phyloP scores from a whole-genome alignment of 2,113 vertebrate genomes.

The Rattus norvegicus region DNA sequence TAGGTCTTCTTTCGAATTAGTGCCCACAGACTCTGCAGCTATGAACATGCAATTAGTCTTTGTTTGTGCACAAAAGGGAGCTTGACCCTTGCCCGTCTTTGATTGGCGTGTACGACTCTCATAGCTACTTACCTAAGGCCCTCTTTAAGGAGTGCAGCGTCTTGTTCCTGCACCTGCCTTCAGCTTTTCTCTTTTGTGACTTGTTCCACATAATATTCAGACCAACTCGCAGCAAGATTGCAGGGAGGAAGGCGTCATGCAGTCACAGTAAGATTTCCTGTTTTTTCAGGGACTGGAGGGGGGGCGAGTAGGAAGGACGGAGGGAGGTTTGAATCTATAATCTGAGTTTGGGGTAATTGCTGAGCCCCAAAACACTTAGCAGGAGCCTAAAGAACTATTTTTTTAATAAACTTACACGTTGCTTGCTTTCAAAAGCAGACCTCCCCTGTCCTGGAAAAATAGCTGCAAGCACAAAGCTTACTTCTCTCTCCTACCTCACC shows the following conservation, averaged over 20 bases:
- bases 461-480: conserved; percentile 71
- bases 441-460: conserved; percentile 76
- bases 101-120: conserved; percentile 80
- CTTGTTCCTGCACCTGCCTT: conserved; percentile 81
- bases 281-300: conserved; percentile 60
- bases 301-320: conserved; percentile 11
- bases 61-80: conserved; percentile 80
- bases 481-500: conserved; percentile 71
- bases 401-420: conserved; percentile 77
- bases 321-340: conserved; percentile 67
- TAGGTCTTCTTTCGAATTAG: conserved; percentile 80
- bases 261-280: conserved; percentile 74
- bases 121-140: conserved; percentile 82
- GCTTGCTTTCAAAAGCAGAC: conserved; percentile 80
- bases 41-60: conserved; percentile 84
- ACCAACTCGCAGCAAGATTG: conserved; percentile 67
- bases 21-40: conserved; percentile 80
- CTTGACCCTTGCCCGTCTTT: conserved; percentile 81
- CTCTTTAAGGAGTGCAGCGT: conserved; percentile 67
- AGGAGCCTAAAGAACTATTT: conserved; percentile 74
- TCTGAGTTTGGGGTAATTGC: conserved; percentile 78
- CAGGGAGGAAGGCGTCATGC: conserved; percentile 60
- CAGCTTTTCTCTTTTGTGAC: conserved; percentile 79
- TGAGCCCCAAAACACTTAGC: conserved; percentile 79
- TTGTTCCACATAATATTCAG: conserved; percentile 70